Base-by-base conservation (phyloP, 2,888 invertebrate genomes). In the Chromoteleia sp. region DNA sequence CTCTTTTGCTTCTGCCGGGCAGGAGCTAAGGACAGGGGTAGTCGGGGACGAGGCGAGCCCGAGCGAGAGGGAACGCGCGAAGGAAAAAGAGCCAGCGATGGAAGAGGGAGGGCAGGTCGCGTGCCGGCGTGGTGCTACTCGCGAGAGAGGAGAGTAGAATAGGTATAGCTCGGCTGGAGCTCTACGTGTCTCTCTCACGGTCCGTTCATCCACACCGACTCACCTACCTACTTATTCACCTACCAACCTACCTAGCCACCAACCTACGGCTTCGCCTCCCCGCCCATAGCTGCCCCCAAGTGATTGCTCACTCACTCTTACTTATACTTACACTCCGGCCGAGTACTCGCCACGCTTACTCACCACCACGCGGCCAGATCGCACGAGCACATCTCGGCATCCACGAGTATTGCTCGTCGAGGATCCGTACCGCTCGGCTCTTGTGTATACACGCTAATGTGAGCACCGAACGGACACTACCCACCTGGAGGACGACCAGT, bases 121-220 rank as follows among this genome's bases (percentile, higher is more conserved):
- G 90, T 91, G 90, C 90, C 90, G 89, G 89, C 90, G 86, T 89
- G 90, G 88, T 89, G 89, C 88, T 89, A 83, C 88, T 88, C 86
- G 81, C 85, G 83, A 80, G 79, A 84, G 87, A 87, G 87, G 87
- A 86, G 87, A 89, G 85, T 83, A 85, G 85, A 87, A 86, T 86
- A 88, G 87, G 77, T 41, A 70, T 19, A 45, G 43, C 88, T 87
- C 88, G 88, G 87, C 88, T 88, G 87, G 86, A 84, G 87, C 85
- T 84, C 86, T 71, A 36, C 25, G 39, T 56, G 54, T 29, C 29
- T 76, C 87, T 83, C 84, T 86, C 83, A 84, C 85, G 76, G 81
- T 75, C 84, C 81, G 83, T 81, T 82, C 83, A 80, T 80, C 83
- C 81, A 25, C 25, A 25, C 83, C 83, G 76, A 84, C 83, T 85